A percentile compares a stretch with the other conserved stretches of the same genome.
Evolutionary conservation across 2,888 invertebrate genomes (phyloP).

Genomic region (Carabus problematicus): DNA sequence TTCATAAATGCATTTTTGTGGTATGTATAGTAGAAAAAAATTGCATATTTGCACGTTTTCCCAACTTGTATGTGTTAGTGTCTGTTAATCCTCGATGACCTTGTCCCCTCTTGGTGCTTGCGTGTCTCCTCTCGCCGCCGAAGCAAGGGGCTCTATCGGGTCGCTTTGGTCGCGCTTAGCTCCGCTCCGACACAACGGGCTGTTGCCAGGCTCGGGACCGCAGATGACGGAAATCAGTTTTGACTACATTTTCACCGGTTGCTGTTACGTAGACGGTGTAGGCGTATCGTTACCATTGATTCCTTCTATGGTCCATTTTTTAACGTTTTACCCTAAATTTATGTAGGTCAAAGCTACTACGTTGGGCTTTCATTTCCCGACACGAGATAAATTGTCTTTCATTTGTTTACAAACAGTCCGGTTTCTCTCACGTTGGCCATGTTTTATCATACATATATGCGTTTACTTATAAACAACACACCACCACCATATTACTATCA

Average conservation of each 20-base stretch:
- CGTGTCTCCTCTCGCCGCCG: constrained; percentile 9
- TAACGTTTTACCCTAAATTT: constrained; percentile 37
- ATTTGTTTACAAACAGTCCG: constrained; percentile 40
- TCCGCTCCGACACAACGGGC: constrained; percentile 48
- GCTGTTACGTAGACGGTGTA: constrained; percentile 35
- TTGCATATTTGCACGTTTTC: constrained; percentile 4
- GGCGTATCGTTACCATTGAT: constrained; percentile 39
- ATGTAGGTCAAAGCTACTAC: constrained; percentile 41
- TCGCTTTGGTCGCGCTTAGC: constrained; percentile 44
- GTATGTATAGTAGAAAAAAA: constrained; percentile 10
- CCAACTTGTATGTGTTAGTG: constrained; percentile 26
- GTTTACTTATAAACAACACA: too few relatives aligned
- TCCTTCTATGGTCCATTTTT: constrained; percentile 39
- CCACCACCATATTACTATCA: not conserved
- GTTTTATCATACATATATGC: too few relatives aligned
- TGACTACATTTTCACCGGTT: constrained; percentile 47
- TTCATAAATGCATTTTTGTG: constrained; percentile 10
- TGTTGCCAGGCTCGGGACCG: constrained; percentile 56
- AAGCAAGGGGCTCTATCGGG: constrained; percentile 28
- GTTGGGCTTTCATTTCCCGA: constrained; percentile 10
- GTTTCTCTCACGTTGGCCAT: too few relatives aligned
- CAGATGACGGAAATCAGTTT: constrained; percentile 53
- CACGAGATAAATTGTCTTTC: constrained; percentile 29
- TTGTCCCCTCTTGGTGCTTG: constrained; percentile 32
- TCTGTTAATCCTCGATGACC: constrained; percentile 37